A percentile compares a stretch with the other conserved stretches of the same genome.
Conservation (phyloP, 2,888 invertebrate genomes). For the Eupithecia vulgata region DNA sequence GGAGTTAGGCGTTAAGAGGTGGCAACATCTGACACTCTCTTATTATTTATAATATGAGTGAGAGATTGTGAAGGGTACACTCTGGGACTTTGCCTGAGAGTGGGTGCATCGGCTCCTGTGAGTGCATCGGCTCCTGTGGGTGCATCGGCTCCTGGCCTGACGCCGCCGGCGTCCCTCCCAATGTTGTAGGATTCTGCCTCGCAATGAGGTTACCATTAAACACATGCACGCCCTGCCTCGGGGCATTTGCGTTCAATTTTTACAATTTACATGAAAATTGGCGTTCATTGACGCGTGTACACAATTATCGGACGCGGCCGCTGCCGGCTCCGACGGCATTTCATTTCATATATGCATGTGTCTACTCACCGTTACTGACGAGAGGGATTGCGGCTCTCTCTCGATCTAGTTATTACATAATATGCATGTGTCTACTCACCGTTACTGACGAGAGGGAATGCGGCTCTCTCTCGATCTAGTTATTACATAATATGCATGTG, state of each 20-base stretch:
- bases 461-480: too few species aligned
- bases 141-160: background rate
- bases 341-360: background rate
- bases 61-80: too few species aligned
- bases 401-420: background rate
- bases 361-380: background rate
- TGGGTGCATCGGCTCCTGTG: too few species aligned
- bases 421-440: too few species aligned
- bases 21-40: too few species aligned
- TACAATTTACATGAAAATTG: conserved; percentile 65
- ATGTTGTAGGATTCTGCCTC: background rate
- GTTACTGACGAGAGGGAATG: too few species aligned
- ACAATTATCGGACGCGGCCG: conserved; percentile 62
- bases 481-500: too few species aligned
- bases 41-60: too few species aligned
- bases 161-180: background rate
- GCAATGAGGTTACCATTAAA: background rate
- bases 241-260: conserved; percentile 44
- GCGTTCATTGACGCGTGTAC: conserved; percentile 57
- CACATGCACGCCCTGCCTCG: conserved; percentile 13
- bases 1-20: too few species aligned
- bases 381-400: background rate
- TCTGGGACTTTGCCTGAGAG: too few species aligned
- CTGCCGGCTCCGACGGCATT: conserved; percentile 25
- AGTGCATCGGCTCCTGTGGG: too few species aligned